A percentile compares a stretch with the other conserved stretches of the same genome.
phyloP scores from a whole-genome alignment of 2,797 vertebrate species.

The Gymnocypris eckloni region DNA sequence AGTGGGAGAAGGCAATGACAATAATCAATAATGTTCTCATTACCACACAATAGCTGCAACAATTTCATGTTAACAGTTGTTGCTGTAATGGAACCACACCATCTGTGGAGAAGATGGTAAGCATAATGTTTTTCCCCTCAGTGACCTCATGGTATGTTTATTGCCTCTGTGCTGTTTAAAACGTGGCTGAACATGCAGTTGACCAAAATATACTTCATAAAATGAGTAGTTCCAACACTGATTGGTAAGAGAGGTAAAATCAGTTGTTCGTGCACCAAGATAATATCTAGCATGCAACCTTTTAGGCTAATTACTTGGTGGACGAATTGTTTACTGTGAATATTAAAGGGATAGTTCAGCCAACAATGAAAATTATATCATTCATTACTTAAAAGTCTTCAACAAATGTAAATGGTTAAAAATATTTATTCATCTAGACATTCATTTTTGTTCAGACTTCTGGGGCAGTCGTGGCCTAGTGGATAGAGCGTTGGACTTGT shows the following conservation, averaged over 20 bases:
- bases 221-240: neutral
- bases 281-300: neutral
- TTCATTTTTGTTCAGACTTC: neutral
- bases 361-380: neutral
- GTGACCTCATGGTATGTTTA: conserved; percentile 31
- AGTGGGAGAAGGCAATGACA: conserved; percentile 51
- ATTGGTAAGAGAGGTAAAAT: neutral
- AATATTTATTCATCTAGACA: neutral
- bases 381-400: neutral
- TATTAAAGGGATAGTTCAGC: neutral
- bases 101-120: conserved; percentile 44
- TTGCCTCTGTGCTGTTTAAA: neutral
- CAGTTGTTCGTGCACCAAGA: neutral
- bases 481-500: too few relatives aligned
- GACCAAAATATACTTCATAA: neutral
- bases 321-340: neutral
- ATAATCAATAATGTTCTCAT: conserved; percentile 80
- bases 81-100: conserved; percentile 35
- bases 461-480: too few relatives aligned
- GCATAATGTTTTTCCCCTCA: conserved; percentile 11
- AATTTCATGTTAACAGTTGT: conserved; percentile 58
- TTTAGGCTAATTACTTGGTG: neutral
- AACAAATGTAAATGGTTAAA: neutral
- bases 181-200: neutral
- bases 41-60: conserved; percentile 66